These are phyloP conservation scores for Cheilinus undulatus DNA, from an alignment of 2,113 vertebrate species.

Conservation along the genomic window DNA sequence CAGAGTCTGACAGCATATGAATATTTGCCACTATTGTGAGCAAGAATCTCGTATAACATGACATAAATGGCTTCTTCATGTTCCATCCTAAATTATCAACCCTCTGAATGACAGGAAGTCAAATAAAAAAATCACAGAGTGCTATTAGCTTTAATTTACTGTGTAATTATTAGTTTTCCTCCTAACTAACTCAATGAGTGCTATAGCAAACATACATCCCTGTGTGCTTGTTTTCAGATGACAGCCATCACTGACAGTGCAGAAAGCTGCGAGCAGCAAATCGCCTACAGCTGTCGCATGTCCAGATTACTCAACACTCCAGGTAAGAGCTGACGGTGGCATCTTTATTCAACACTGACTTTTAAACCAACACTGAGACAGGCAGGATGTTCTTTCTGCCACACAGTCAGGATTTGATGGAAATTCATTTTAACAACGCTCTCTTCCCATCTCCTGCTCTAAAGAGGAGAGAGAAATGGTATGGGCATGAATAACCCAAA, in stretches of 20 bases:
- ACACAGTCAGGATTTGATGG: slow-evolving; percentile 16
- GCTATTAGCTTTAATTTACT: slow-evolving; percentile 28
- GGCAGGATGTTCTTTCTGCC: slow-evolving; percentile 23
- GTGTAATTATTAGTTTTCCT: slow-evolving; percentile 38
- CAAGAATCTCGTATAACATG: too few relatives aligned
- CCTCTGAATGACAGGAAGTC: too few relatives aligned
- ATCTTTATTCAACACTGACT: slow-evolving; percentile 50
- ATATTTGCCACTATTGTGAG: too few relatives aligned
- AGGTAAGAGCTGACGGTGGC: slow-evolving; percentile 84
- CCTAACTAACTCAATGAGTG: slow-evolving; percentile 53
- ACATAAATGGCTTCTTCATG: too few relatives aligned
- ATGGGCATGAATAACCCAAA: neutral
- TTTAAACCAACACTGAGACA: slow-evolving; percentile 10
- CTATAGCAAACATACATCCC: slow-evolving; percentile 44
- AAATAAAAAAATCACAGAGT: too few relatives aligned
- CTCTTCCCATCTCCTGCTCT: neutral
- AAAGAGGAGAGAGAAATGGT: neutral
- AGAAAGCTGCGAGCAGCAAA: slow-evolving; percentile 94
- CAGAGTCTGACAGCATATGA: too few relatives aligned
- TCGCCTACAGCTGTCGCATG: slow-evolving; percentile 93
- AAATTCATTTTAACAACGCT: slow-evolving; percentile 10
- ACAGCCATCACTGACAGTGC: slow-evolving; percentile 93
- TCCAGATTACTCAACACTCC: slow-evolving; percentile 96
- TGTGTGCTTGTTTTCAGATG: slow-evolving; percentile 76
- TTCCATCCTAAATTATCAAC: too few relatives aligned